A percentile compares a stretch with the other conserved stretches of the same genome.
These are phyloP conservation scores for Eulemur macaco DNA, from an alignment of 2,113 vertebrate species.

Conservation along the genomic window DNA sequence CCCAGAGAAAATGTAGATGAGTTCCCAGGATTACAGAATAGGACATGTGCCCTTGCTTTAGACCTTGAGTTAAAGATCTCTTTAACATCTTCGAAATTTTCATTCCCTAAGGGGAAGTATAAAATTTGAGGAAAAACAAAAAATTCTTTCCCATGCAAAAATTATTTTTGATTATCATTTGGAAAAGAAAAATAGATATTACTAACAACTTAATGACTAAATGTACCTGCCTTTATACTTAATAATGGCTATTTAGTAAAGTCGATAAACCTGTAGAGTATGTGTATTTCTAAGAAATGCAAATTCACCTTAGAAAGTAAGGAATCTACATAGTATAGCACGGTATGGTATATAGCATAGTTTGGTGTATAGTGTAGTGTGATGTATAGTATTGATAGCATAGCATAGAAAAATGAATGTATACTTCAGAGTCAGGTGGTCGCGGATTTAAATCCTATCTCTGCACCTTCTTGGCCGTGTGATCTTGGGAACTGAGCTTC, in stretches of 20 bases:
- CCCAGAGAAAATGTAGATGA: background rate
- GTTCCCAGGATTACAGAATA: background rate
- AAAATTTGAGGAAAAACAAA: constrained; percentile 7
- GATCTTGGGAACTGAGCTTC: background rate
- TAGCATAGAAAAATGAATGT: background rate
- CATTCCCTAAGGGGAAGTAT: background rate
- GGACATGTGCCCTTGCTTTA: background rate
- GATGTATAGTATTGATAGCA: background rate
- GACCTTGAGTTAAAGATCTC: background rate
- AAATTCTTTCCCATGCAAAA: constrained; percentile 24
- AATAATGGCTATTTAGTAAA: background rate
- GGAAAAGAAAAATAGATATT: background rate
- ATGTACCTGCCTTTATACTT: background rate
- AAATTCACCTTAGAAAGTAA: background rate
- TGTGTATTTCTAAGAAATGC: background rate
- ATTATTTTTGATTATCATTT: background rate
- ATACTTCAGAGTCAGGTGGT: background rate
- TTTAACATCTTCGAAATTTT: constrained; percentile 30
- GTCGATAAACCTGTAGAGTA: background rate
- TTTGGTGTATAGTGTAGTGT: background rate
- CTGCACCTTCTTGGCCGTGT: background rate
- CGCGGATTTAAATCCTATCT: background rate
- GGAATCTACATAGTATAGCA: background rate
- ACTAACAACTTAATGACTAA: background rate
- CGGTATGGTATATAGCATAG: background rate